Base-by-base conservation (phyloP, 2,113 vertebrate genomes). In the Urocynchramus pylzowi region DNA sequence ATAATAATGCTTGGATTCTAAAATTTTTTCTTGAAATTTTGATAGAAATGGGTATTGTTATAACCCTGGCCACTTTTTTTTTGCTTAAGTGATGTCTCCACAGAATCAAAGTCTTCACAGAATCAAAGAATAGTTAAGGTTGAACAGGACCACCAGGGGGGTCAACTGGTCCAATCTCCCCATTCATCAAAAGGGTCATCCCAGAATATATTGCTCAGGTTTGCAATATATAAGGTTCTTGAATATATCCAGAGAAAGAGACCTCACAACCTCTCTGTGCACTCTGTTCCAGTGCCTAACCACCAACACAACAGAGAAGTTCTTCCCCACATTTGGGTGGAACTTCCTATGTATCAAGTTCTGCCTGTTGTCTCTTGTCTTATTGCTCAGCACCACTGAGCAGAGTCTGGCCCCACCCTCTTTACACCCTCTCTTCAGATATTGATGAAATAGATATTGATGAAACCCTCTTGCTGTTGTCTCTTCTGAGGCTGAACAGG, bases 331-430 rank as follows among this genome's bases (percentile, higher is more conserved):
- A 7, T 42, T 49, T 61, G 31, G 10, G 9, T 49, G 13, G 11
- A 79, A 31, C 2, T 41, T 49, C 35, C 35, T 42, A 9, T 22
- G 13, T 9, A 4, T 33, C 18, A 26, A 9, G 26, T 50, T 71
- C 26, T 50, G 35, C 9, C n/a, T 0, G 0, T 6, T 80, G 14
- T 2, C 9, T 56, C 17, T 31, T 20, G 10, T 27, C 19, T 18
- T 42, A 8, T 5, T 7, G 3, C 31, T 30, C 0, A 0, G 10
- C 26, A 35, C 21, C 18, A 50, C 17, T 1, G 2, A 35, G 27
- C 15, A 54, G n/a, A 56, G 22, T 17, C 35, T 37, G 27, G 3
- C 8, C 65, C 42, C 15, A 16, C 15, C 26, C 20, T 42, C 21
- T 35, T 70, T 19, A 16, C 11, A 27, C 11, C 2, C 10, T 37